phyloP scores from a whole-genome alignment of 2,797 vertebrate genomes.

The Pampus argenteus region DNA sequence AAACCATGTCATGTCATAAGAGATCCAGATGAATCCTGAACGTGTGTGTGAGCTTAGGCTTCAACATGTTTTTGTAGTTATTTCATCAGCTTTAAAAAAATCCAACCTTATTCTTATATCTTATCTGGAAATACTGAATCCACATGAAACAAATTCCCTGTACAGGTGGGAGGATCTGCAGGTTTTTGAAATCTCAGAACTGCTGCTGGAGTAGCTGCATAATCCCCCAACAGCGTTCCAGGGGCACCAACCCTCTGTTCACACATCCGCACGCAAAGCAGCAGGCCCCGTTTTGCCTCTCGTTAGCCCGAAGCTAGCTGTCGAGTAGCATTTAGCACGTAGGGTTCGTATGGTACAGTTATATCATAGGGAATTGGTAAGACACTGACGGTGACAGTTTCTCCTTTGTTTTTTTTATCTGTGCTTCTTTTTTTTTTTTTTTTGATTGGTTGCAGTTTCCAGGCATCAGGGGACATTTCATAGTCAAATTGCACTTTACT shows the following conservation, averaged over 20 bases:
- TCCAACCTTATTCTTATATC: neutral
- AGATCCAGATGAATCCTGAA: neutral
- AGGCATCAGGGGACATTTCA: neutral
- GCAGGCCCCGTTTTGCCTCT: neutral
- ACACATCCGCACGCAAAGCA: neutral
- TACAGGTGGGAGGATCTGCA: constrained; percentile 3
- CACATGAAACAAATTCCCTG: neutral
- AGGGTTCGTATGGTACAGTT: too few relatives aligned
- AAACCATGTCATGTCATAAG: constrained; percentile 7
- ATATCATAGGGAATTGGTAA: neutral
- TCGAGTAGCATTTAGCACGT: neutral
- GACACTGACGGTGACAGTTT: neutral
- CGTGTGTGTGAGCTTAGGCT: neutral
- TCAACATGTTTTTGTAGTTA: neutral
- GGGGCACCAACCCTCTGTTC: neutral
- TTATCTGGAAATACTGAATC: neutral
- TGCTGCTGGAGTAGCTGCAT: neutral
- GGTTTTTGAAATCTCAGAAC: neutral
- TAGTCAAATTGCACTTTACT: too few relatives aligned
- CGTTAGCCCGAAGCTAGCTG: neutral
- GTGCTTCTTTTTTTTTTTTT: neutral
- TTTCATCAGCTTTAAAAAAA: neutral
- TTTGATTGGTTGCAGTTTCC: neutral
- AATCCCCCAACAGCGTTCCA: neutral
- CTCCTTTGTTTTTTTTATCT: neutral